phyloP scores from a whole-genome alignment of 1,140 invertebrate species.

The Cryptotermes secundus region DNA sequence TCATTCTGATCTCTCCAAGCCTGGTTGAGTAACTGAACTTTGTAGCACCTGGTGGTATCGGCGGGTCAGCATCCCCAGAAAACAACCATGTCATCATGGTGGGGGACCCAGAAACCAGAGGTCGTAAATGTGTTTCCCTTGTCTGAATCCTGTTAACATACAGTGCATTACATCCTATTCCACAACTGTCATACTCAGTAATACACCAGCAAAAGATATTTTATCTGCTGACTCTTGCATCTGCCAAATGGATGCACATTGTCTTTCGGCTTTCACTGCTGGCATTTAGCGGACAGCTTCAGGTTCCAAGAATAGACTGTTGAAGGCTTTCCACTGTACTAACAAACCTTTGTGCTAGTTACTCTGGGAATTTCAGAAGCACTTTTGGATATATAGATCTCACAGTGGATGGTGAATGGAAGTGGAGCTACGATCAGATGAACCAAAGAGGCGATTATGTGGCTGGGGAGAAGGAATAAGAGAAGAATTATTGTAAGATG shows the following conservation, averaged over 20 bases:
- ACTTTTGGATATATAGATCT: no score
- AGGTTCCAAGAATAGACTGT: not conserved
- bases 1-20: constrained; percentile 59
- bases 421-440: no score
- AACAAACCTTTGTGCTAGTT: no score
- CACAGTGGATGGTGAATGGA: no score
- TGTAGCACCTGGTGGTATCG: constrained; percentile 70
- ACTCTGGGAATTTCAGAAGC: no score
- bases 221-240: no score
- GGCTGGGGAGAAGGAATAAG: no score
- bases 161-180: no score
- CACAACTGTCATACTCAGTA: no score
- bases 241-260: not conserved
- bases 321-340: not conserved
- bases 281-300: not conserved
- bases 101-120: not conserved
- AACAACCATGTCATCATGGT: constrained; percentile 22
- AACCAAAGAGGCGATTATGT: no score
- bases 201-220: no score
- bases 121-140: constrained; percentile 39
- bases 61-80: constrained; percentile 53
- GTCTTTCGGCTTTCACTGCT: not conserved
- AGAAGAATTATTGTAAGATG: no score
- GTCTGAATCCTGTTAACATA: constrained; percentile 47
- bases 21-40: constrained; percentile 75